Base-by-base conservation (phyloP, 2,888 invertebrate species). In the Ditula angustiorana region DNA sequence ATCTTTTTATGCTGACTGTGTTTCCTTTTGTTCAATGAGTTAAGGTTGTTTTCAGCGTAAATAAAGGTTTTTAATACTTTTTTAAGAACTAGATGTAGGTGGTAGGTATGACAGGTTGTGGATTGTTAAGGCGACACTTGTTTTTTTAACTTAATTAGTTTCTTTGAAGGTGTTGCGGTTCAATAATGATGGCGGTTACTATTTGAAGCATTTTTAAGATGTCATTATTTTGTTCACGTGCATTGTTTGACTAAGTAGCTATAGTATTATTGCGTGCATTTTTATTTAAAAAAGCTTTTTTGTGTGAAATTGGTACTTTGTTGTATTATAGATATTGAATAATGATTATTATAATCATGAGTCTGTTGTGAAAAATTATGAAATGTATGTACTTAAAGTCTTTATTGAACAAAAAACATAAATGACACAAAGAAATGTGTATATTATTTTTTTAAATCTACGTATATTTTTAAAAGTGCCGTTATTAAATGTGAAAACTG, bases 1-100 rank as follows among this genome's bases (percentile, higher is more conserved):
- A 78, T 72, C 55, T 75, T 82, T 71, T 33, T 61, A 68, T 60
- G 75, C 69, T 73, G 35, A 8, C 26, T 5, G 7, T 8, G 24
- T 0, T 11, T 10, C 1, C 33, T 19, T 44, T 44, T 11, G 26
- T 1, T 10, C 21, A 3, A 11, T 47, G 21, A 23, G 7, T 24
- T 79, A 79, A 67, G 58, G 67, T 49, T 35, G 19, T 61, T 30
- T 26, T 24, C 55, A 1, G 24, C 23, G 4, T 24, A 24, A 2
- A n/a, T 19, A 13, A n/a, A 19, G 8, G 7, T 13, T 41, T 47
- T 57, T 13, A 23, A 53, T 2, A 19, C n/a, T 28, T 56, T 58
- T 52, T 53, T 52, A 59, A 64, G 64, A 58, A 64, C 52, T 64
- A 56, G 60, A 55, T 37, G 44, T 55, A 53, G 60, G 55, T 61